Evolutionary conservation across 1,140 invertebrate genomes (phyloP).

Genomic region (Ceratosolen solmsi): DNA sequence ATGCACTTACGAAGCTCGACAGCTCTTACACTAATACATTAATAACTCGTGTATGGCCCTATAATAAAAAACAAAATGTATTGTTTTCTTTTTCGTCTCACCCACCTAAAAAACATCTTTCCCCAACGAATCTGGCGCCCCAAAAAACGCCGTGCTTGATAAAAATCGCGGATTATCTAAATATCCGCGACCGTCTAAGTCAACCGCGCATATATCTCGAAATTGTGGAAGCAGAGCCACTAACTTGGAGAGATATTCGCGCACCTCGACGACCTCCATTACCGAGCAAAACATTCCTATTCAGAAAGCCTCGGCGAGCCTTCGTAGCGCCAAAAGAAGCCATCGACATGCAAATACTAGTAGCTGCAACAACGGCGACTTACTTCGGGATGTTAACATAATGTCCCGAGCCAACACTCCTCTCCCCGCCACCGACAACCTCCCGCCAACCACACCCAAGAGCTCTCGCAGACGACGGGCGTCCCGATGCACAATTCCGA

Average conservation of each 20-base stretch:
- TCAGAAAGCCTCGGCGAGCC: not conserved
- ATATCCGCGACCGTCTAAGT: no score
- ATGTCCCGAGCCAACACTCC: not conserved
- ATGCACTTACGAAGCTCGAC: no score
- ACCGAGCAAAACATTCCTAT: conserved; percentile 31
- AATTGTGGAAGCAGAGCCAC: conserved; percentile 8
- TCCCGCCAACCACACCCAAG: not conserved
- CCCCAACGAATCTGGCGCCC: no score
- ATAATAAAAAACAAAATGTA: no score
- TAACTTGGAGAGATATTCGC: no score
- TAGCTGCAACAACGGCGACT: not conserved
- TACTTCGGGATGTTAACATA: conserved; percentile 30
- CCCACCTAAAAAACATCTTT: no score
- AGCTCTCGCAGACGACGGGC: not conserved
- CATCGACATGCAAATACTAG: not conserved
- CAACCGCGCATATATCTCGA: not conserved
- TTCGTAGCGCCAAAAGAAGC: conserved; percentile 19
- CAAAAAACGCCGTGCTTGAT: no score
- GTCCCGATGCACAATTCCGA: conserved; percentile 13
- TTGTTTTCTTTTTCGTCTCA: no score
- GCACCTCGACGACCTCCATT: conserved; percentile 3
- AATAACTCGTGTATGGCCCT: no score
- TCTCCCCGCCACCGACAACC: not conserved
- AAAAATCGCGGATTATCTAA: no score
- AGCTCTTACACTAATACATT: no score